Base-by-base conservation (phyloP, 92 coral and sea anemone species). In the Blastomussa wellsi region DNA sequence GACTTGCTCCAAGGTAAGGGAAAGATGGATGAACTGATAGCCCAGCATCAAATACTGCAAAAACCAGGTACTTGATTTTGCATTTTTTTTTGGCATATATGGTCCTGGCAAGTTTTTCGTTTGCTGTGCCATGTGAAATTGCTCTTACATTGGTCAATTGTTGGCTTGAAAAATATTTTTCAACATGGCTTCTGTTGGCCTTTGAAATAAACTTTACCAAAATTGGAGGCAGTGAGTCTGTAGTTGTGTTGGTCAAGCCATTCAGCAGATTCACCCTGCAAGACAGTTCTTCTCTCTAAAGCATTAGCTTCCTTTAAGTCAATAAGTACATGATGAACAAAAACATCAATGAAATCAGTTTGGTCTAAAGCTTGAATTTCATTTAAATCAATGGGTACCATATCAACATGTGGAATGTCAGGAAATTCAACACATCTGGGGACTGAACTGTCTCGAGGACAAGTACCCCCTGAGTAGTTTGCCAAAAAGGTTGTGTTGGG, bases 181-280 rank as follows among this genome's bases (percentile, higher is more conserved):
- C 31, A 80, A 15, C 87, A 86, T 86, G 41, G 87, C 66, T 7
- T 86, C 78, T 10, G 92, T 64, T 9, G 84, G 90, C 70, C 55
- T 75, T 36, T 86, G 79, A 52, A 48, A 76, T 62, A 77, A 22
- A 81, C 83, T 24, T 79, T 86, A 24, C 91, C 93, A 91, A 91
- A 91, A 37, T 70, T 88, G 16, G 93, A 91, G 28, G 89, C 91
- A 20, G 93, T 87, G 5, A 90, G 78, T 48, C 93, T 39, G 57
- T 47, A 4, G 44, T 87, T 83, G 79, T 83, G 90, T 59, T 87
- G 82, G 32, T 79, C 80, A 49, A 76, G 66, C 91, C 87, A n/a
- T n/a, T n/a, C n/a, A n/a, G n/a, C n/a, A n/a, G n/a, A n/a, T n/a
- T n/a, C n/a, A n/a, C n/a, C n/a, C 66, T 88, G 87, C 28, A 74